A percentile compares a stretch with the other conserved stretches of the same genome.
Conservation (phyloP, 2,888 invertebrate species). For the Eucriotettix oculatus region DNA sequence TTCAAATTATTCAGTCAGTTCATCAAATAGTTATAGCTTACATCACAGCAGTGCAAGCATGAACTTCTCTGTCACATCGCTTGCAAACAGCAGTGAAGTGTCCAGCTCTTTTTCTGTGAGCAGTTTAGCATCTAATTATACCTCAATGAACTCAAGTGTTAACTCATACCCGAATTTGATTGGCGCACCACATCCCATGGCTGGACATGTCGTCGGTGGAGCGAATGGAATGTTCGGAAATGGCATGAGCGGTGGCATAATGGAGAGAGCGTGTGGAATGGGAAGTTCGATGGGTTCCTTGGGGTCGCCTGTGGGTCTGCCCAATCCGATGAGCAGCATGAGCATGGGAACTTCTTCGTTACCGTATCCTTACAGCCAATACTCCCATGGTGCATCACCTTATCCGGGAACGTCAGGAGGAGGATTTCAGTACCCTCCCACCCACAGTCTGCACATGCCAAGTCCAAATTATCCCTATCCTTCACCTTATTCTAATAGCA, state of each 20-base stretch:
- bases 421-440: constrained; percentile 22
- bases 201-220: constrained; percentile 13
- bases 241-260: constrained; percentile 11
- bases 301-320: constrained; percentile 13
- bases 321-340: constrained; percentile 16
- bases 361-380: constrained; percentile 24
- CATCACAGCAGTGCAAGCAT: constrained; percentile 16
- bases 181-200: constrained; percentile 26
- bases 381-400: constrained; percentile 19
- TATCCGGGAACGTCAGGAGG: constrained; percentile 19
- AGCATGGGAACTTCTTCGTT: constrained; percentile 16
- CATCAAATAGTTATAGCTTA: constrained; percentile 14
- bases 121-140: constrained; percentile 25
- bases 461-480: constrained; percentile 51
- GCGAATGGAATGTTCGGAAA: constrained; percentile 12
- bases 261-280: constrained; percentile 17
- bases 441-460: constrained; percentile 46
- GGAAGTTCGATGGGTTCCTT: constrained; percentile 14
- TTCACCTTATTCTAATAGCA: constrained; percentile 24
- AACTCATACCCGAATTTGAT: constrained; percentile 27
- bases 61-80: constrained; percentile 23
- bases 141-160: constrained; percentile 19
- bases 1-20: constrained; percentile 17
- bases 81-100: constrained; percentile 21
- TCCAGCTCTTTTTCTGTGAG: constrained; percentile 29